phyloP scores from a whole-genome alignment of 2,113 vertebrate species.

The Benitochromis conjunctus region DNA sequence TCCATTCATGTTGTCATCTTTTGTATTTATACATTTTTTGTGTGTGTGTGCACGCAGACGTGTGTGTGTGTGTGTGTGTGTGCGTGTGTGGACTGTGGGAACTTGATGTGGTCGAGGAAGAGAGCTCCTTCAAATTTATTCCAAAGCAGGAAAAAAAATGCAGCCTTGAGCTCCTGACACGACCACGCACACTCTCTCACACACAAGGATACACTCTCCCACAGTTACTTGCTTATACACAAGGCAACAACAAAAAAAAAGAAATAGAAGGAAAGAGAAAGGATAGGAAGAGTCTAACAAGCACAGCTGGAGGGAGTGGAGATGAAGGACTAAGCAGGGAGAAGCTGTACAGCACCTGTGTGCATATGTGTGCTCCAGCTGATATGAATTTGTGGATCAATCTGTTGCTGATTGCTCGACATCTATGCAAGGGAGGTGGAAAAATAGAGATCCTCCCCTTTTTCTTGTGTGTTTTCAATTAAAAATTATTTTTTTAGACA shows the following conservation, averaged over 20 bases:
- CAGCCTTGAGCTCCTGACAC: constrained; percentile 61
- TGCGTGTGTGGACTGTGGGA: not conserved
- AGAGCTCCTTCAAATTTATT: constrained; percentile 37
- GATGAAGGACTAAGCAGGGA: not conserved
- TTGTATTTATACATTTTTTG: not conserved
- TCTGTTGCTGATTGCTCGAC: not conserved
- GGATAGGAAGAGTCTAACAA: not conserved
- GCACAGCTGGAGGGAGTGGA: constrained; percentile 17
- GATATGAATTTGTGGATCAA: not conserved
- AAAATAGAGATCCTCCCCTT: not conserved
- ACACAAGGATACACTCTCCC: not conserved
- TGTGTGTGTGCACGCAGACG: not conserved
- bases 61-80: fast-evolving
- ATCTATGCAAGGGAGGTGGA: constrained; percentile 5
- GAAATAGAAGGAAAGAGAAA: not conserved
- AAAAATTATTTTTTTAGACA: not conserved
- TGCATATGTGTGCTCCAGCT: not conserved
- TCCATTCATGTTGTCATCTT: not conserved
- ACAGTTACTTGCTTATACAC: not conserved
- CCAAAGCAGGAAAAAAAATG: constrained; percentile 8
- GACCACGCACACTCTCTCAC: not conserved
- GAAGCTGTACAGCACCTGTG: not conserved
- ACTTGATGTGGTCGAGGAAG: not conserved
- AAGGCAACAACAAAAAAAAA: not conserved
- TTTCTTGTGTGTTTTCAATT: not conserved